Base-by-base conservation (phyloP, 1,140 invertebrate species). In the Cotesia glomerata region DNA sequence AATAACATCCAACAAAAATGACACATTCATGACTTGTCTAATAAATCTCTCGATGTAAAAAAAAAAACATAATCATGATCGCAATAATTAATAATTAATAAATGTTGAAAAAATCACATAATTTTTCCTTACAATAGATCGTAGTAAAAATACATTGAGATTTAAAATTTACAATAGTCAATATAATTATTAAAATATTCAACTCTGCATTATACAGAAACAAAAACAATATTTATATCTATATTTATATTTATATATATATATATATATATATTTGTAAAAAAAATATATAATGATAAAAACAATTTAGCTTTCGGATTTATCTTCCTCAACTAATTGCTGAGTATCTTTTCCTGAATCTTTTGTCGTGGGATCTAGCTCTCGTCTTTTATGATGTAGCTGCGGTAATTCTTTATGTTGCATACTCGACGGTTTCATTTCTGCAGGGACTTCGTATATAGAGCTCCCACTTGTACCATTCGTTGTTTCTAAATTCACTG, bases 341-440 rank as follows among this genome's bases (percentile, higher is more conserved):
- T 95, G 93, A 1, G 95, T 97, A 84, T 97, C 96, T 87, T 95
- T 95, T 81, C 95, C 95, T n/a, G 94, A 95, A 81, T 97, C 95
- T 32, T 92, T 89, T 7, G 91, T 88, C 66, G 91, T 90, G 1
- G 95, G 95, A 85, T 96, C 95, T 39, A 97, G 89, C 82, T 97
- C 93, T 77, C 91, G 88, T 73, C 93, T 91, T 73, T 92, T 89
- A 36, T 94, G 85, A 76, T 92, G 91, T 74, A 93, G 86, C 77
- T 92, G 91, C 16, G 93, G 93, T 32, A 92, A 92, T 61, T 92
- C 90, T 80, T 92, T 91, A 77, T 94, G 93, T 70, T 93, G 91
- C 26, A 95, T 89, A 78, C 93, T 94, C 67, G 94, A 95, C 18
- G 95, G 95, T 34, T 90, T 88, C 76, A 94, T 88, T 76, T 94